phyloP scores from a whole-genome alignment of 2,888 invertebrate genomes.

The Spodoptera littoralis region DNA sequence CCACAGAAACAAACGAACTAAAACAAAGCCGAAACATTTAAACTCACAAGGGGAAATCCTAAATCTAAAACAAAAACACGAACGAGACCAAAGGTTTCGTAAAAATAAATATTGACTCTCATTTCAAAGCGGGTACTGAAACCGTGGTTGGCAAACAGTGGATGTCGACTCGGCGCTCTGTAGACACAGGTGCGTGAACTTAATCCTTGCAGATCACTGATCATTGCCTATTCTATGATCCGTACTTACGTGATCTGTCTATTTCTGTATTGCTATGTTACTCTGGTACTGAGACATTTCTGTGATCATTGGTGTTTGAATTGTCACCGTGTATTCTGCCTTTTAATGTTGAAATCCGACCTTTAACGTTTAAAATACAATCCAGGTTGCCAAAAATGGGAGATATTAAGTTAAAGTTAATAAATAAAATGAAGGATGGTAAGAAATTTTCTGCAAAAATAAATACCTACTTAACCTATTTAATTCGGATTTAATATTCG shows the following conservation, averaged over 20 bases:
- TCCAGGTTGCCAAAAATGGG: too few species aligned
- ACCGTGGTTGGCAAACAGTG: slow-evolving; percentile 35
- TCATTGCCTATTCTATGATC: slow-evolving; percentile 19
- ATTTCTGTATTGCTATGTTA: neutral
- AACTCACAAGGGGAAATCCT: slow-evolving; percentile 19
- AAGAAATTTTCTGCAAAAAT: too few species aligned
- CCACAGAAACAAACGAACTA: slow-evolving; percentile 14
- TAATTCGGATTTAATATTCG: too few species aligned
- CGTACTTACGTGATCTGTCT: neutral
- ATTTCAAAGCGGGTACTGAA: slow-evolving; percentile 35
- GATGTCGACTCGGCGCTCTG: slow-evolving; percentile 16
- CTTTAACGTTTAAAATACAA: too few species aligned
- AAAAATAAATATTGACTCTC: slow-evolving; percentile 42
- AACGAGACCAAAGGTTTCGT: slow-evolving; percentile 23
- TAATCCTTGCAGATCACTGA: slow-evolving; percentile 50
- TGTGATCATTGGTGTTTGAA: too few species aligned
- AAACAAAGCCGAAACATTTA: slow-evolving; percentile 26
- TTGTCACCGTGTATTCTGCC: too few species aligned
- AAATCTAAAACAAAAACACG: slow-evolving; percentile 30
- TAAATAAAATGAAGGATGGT: too few species aligned
- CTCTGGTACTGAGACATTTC: too few species aligned
- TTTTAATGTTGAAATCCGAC: too few species aligned
- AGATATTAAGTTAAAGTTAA: too few species aligned
- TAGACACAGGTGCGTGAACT: slow-evolving; percentile 32
- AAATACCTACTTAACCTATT: too few species aligned